Percentiles rank a stretch among this genome's conserved stretches.
These are phyloP conservation scores for Tupaia chinensis DNA, from an alignment of 2,113 vertebrate genomes.

Conservation along the genomic window DNA sequence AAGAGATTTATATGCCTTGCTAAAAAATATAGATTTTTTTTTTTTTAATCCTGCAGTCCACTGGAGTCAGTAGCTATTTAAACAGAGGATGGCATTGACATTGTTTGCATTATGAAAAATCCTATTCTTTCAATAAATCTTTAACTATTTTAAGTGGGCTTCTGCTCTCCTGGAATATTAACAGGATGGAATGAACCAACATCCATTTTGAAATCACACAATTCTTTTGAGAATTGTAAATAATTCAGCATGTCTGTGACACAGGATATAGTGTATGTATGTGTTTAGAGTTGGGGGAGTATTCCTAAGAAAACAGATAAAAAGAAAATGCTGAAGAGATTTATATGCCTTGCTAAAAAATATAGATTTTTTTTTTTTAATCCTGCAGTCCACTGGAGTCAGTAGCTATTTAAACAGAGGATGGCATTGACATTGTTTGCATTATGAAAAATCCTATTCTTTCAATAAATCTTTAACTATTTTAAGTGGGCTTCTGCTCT, in stretches of 20 bases:
- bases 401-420: not conserved
- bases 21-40: not conserved
- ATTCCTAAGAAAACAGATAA: not conserved
- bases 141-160: not conserved
- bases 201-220: not conserved
- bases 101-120: not conserved
- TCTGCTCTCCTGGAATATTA: not conserved
- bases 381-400: not conserved
- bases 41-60: not conserved
- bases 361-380: not conserved
- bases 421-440: not conserved
- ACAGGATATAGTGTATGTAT: not conserved
- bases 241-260: not conserved
- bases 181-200: not conserved
- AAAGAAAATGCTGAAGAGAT: not conserved
- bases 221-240: not conserved
- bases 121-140: not conserved
- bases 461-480: not conserved
- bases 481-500: not conserved
- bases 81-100: not conserved
- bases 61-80: not conserved
- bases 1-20: not conserved
- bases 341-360: not conserved
- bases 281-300: fast-evolving
- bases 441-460: not conserved